Conservation (phyloP, 2,797 vertebrate species). For the Thripadectes ignobilis region DNA sequence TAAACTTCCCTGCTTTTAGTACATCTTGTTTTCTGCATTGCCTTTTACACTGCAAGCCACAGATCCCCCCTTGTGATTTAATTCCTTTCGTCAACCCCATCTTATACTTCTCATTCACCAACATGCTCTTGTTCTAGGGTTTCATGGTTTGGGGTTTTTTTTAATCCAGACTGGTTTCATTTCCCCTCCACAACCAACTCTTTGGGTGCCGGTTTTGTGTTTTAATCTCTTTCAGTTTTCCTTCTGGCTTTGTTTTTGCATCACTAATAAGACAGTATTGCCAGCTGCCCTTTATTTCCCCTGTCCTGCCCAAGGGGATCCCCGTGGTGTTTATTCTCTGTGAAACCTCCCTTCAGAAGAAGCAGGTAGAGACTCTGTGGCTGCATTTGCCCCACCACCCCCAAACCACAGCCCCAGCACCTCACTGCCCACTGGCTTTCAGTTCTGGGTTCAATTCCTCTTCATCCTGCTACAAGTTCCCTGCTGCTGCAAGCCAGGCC, state of each 20-base stretch:
- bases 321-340: neutral
- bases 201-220: neutral
- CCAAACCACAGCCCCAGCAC: neutral
- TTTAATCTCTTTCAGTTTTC: neutral
- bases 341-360: neutral
- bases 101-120: neutral
- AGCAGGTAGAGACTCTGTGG: neutral
- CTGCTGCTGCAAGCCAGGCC: neutral
- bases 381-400: neutral
- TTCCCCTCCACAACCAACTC: neutral
- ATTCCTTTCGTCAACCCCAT: neutral
- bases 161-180: neutral
- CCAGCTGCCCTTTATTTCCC: neutral
- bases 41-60: neutral
- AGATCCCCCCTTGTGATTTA: neutral
- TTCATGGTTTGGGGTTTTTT: neutral
- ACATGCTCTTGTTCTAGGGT: neutral
- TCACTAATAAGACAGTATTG: neutral
- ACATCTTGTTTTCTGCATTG: neutral
- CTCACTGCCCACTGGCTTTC: neutral
- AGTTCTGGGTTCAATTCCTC: constrained; percentile 4
- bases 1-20: neutral
- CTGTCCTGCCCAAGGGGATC: neutral
- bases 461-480: neutral
- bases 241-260: neutral